Conservation (phyloP, 2,797 vertebrate genomes). For the Thamnophis elegans region DNA sequence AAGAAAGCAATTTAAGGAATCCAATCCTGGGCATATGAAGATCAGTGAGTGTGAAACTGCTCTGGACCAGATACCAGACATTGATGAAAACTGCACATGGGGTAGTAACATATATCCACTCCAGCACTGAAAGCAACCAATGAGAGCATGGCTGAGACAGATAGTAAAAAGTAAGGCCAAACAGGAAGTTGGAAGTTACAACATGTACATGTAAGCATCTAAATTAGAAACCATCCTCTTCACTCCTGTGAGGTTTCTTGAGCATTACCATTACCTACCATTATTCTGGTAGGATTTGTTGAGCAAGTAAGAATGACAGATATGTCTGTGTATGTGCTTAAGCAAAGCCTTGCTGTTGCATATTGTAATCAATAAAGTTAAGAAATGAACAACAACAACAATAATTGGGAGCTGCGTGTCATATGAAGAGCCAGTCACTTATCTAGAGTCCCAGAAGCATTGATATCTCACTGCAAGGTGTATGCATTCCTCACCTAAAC, state of each 20-base stretch:
- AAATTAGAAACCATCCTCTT: neutral
- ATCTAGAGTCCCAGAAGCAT: neutral
- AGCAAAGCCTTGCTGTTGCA: neutral
- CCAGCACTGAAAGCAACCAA: neutral
- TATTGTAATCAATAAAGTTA: neutral
- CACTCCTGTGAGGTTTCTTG: neutral
- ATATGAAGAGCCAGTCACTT: neutral
- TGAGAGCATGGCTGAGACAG: neutral
- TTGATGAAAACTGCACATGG: neutral
- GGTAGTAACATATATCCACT: neutral
- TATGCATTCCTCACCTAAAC: neutral
- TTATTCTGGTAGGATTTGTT: neutral
- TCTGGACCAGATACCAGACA: neutral
- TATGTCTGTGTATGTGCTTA: neutral
- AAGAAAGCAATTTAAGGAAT: neutral
- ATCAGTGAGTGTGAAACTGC: neutral
- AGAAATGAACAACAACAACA: neutral
- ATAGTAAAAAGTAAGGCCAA: neutral
- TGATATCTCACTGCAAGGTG: neutral
- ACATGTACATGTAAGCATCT: neutral
- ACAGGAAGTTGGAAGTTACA: neutral
- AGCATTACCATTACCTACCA: no score
- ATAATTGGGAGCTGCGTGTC: neutral
- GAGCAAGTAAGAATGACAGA: neutral
- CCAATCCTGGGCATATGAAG: neutral